Evolutionary conservation across 1,140 invertebrate species (phyloP), one percentile per base, ranked within the genome.

Genomic region (Drosophila burlai): DNA sequence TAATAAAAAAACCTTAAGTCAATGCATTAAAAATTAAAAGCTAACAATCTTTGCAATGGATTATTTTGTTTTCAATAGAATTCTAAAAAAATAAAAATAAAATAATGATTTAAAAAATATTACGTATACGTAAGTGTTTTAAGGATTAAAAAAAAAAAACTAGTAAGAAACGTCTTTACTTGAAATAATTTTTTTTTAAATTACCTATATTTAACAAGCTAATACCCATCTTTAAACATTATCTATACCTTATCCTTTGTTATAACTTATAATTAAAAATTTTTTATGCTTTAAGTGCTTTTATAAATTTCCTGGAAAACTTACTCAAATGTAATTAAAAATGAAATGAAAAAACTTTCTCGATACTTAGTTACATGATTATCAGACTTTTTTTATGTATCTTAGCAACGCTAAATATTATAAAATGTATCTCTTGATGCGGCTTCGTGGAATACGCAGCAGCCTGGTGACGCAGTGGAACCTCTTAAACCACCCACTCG

Each of bases 401-500:
- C 47, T 15, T 15, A 8, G 26, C 9, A 31, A 64, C 9, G 1
- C n/a, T 31, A 31, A 29, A 58, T 40, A 21, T 24, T 31, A 42
- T 9, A 2, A 63, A 63, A 55, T 16, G 5, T 29, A 40, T 40
- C 21, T 40, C 21, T 11, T 40, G n/a, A n/a, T 55, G 15, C 21
- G 34, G 40, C 11, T 62, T 36, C 8, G 31, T 11, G 31, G n/a
- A 45, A 45, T 43, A 15, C 4, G 2, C 18, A n/a, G 8, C 21
- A 18, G 13, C 0, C 2, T 18, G 36, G 16, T 16, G 43, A 9
- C 11, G 9, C 13, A 36, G 24, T 29, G n/a, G 15, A 68, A 71
- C 49, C 63, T 71, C 49, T 69, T 34, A 31, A 71, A 55, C 67
- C 63, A 71, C 67, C 67, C 49, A 46, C 67, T 68, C 49, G 67